phyloP scores from a whole-genome alignment of 2,113 vertebrate species.

The Nansenia antarctica region DNA sequence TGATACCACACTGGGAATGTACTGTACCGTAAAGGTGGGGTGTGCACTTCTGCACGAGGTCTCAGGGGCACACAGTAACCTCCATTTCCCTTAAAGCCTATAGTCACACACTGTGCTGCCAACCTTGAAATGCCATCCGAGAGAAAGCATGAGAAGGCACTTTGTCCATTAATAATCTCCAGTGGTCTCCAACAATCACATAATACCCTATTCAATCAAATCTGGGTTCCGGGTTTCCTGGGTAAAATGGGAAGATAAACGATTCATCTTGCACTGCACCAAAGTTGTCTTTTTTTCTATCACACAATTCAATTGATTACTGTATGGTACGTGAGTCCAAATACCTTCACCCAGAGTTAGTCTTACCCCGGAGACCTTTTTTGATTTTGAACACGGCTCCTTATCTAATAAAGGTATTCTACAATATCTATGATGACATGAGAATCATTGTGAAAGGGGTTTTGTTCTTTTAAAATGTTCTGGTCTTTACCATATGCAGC shows the following conservation, averaged over 20 bases:
- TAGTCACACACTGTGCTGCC: slow-evolving; percentile 15
- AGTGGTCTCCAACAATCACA: background rate
- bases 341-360: too few relatives aligned
- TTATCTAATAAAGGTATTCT: too few relatives aligned
- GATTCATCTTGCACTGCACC: too few relatives aligned
- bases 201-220: background rate
- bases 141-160: slow-evolving; percentile 49
- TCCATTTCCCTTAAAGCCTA: slow-evolving; percentile 50
- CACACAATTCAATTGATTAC: too few relatives aligned
- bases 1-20: background rate
- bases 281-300: too few relatives aligned
- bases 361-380: too few relatives aligned
- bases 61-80: slow-evolving; percentile 41
- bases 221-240: background rate
- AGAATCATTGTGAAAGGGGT: too few relatives aligned
- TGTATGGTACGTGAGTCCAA: too few relatives aligned
- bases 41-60: background rate
- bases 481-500: background rate
- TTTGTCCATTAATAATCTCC: slow-evolving; percentile 4
- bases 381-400: too few relatives aligned
- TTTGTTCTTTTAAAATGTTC: too few relatives aligned
- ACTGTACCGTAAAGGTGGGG: background rate
- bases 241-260: too few relatives aligned
- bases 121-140: slow-evolving; percentile 48
- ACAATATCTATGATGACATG: too few relatives aligned